phyloP scores from a whole-genome alignment of 2,888 invertebrate genomes.

The Drosophila putrida region DNA sequence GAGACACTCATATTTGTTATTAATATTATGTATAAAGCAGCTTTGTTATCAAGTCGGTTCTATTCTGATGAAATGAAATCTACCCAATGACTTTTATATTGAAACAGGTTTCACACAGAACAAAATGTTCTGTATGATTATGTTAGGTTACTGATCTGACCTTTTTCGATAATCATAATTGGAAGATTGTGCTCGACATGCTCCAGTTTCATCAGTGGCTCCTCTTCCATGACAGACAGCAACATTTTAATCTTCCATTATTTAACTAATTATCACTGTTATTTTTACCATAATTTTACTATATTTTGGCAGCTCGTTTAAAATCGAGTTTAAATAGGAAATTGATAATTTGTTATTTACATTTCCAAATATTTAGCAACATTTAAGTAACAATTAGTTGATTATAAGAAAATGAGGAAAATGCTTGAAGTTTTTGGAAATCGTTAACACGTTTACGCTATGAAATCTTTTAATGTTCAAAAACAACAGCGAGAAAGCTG shows the following conservation, averaged over 20 bases:
- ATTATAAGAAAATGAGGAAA: neutral
- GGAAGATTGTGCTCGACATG: neutral
- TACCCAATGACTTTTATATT: slow-evolving; percentile 17
- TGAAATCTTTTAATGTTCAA: slow-evolving; percentile 8
- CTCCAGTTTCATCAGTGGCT: neutral
- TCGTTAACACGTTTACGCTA: slow-evolving; percentile 12
- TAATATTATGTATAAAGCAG: slow-evolving; percentile 4
- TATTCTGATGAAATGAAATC: slow-evolving; percentile 26
- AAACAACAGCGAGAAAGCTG: slow-evolving; percentile 5
- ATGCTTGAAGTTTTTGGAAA: neutral
- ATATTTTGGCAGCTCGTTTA: neutral
- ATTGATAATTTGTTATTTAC: slow-evolving; percentile 14
- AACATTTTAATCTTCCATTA: neutral
- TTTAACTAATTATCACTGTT: neutral
- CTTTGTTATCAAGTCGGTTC: slow-evolving; percentile 42
- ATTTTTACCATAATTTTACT: too few species aligned
- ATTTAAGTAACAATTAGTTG: neutral
- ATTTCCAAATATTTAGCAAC: neutral
- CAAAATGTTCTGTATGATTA: slow-evolving; percentile 6
- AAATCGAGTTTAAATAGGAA: slow-evolving; percentile 42
- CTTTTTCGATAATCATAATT: slow-evolving; percentile 3
- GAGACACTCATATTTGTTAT: slow-evolving; percentile 1
- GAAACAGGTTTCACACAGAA: slow-evolving; percentile 40
- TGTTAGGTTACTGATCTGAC: slow-evolving; percentile 7
- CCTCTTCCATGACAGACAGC: neutral